These are phyloP conservation scores for Hirtodrosophila histrioides DNA, from an alignment of 2,888 invertebrate species.

Conservation along the genomic window DNA sequence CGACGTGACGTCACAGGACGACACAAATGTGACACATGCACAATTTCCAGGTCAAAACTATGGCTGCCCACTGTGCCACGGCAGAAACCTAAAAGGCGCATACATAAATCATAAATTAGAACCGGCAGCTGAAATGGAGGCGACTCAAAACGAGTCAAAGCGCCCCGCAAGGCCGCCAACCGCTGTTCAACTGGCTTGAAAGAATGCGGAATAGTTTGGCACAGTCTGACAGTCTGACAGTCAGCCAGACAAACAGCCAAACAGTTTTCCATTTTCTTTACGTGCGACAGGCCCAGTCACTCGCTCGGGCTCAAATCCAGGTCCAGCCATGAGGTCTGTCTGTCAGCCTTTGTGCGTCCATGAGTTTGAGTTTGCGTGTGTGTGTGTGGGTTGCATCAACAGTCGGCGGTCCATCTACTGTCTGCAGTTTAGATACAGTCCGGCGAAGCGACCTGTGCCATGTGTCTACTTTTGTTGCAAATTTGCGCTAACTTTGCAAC, in stretches of 20 bases:
- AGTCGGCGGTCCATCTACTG: conserved; percentile 45
- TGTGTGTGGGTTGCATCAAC: conserved; percentile 68
- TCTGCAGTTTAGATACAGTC: conserved; percentile 24
- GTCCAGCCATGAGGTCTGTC: conserved; percentile 26
- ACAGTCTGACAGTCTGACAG: conserved; percentile 32
- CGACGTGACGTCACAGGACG: conserved; percentile 55
- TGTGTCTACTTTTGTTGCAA: conserved; percentile 25
- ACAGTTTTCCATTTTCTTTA: conserved; percentile 56
- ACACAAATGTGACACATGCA: conserved; percentile 49
- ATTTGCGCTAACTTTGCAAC: too few species aligned
- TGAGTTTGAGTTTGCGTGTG: background rate
- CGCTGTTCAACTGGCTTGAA: conserved; percentile 13
- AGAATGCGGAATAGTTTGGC: conserved; percentile 74
- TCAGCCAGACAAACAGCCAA: conserved; percentile 11
- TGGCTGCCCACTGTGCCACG: conserved; percentile 64
- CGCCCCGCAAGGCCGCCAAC: conserved; percentile 47
- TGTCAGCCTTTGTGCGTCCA: conserved; percentile 13
- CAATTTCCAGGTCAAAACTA: conserved; percentile 65
- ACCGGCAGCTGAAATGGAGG: conserved; percentile 63
- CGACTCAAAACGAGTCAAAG: conserved; percentile 17
- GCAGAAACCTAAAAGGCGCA: conserved; percentile 26
- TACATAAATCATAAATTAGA: conserved; percentile 74
- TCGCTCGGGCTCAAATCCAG: background rate
- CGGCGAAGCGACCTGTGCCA: conserved; percentile 14
- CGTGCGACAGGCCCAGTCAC: conserved; percentile 19